phyloP scores from a whole-genome alignment of 92 coral and sea anemone species.

The Desmophyllum pertusum region DNA sequence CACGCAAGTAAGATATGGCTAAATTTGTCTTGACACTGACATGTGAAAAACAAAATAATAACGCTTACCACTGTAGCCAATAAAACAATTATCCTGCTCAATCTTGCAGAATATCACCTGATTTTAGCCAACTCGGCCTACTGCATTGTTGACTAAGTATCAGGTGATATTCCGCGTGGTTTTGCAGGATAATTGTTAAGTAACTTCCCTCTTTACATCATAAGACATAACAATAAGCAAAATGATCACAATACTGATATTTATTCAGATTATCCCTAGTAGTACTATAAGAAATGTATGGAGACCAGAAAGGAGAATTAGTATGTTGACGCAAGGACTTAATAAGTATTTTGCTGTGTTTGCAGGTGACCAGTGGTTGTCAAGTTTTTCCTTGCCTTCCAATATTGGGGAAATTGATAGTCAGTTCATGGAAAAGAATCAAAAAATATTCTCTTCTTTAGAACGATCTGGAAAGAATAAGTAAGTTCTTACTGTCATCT shows the following conservation, averaged over 20 bases:
- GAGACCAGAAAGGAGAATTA: background rate
- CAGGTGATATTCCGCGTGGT: no score
- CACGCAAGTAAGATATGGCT: slow-evolving; percentile 43
- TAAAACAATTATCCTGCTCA: no score
- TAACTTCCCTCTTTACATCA: no score
- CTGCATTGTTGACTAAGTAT: no score
- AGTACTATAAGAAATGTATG: background rate
- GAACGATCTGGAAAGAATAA: slow-evolving; percentile 71
- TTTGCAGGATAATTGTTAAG: no score
- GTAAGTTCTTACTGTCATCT: slow-evolving; percentile 38
- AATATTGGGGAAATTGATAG: slow-evolving; percentile 83
- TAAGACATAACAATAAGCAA: background rate
- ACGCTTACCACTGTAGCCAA: no score
- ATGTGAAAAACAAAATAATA: no score
- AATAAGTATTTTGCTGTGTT: background rate
- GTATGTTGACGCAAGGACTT: background rate
- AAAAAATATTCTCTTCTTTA: slow-evolving; percentile 71
- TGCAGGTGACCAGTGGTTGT: slow-evolving; percentile 72
- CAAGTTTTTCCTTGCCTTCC: slow-evolving; percentile 76
- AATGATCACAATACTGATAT: background rate
- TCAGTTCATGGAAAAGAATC: slow-evolving; percentile 72
- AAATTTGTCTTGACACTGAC: background rate
- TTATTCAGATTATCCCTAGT: background rate
- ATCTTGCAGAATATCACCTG: no score
- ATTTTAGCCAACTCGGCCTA: no score